phyloP scores from a whole-genome alignment of 2,113 vertebrate species.

The Hydrolagus affinis region DNA sequence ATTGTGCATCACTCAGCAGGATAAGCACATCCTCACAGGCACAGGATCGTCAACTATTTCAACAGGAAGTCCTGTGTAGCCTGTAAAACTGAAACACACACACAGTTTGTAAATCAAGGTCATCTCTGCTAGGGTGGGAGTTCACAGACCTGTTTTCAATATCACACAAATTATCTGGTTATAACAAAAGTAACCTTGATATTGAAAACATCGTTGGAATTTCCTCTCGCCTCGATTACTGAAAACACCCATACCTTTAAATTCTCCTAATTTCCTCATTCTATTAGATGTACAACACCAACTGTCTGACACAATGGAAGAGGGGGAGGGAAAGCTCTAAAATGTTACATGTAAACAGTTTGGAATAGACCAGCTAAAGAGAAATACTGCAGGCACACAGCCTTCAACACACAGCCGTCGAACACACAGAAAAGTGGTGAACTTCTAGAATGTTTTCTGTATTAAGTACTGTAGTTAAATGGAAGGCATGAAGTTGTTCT shows the following conservation, averaged over 20 bases:
- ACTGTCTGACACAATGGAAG: not conserved
- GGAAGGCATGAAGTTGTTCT: not conserved
- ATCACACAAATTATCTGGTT: not conserved
- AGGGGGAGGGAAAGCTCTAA: not conserved
- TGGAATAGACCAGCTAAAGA: not conserved
- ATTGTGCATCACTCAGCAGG: not conserved
- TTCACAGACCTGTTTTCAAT: not conserved
- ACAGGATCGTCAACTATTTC: not conserved
- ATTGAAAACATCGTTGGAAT: slow-evolving; percentile 17
- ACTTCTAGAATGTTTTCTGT: not conserved
- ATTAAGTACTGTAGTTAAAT: not conserved
- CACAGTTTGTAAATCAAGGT: not conserved
- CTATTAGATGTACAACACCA: not conserved
- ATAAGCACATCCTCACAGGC: not conserved
- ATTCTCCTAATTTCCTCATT: not conserved
- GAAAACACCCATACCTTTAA: not conserved
- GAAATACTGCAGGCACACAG: no score
- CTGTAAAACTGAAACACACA: not conserved
- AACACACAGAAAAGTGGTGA: not conserved
- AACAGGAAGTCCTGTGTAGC: not conserved
- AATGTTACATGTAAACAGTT: not conserved
- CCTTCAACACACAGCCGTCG: not conserved
- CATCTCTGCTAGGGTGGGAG: not conserved
- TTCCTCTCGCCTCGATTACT: slow-evolving; percentile 15
- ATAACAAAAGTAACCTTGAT: not conserved